phyloP scores from a whole-genome alignment of 2,797 vertebrate genomes.

The Galago senegalensis region DNA sequence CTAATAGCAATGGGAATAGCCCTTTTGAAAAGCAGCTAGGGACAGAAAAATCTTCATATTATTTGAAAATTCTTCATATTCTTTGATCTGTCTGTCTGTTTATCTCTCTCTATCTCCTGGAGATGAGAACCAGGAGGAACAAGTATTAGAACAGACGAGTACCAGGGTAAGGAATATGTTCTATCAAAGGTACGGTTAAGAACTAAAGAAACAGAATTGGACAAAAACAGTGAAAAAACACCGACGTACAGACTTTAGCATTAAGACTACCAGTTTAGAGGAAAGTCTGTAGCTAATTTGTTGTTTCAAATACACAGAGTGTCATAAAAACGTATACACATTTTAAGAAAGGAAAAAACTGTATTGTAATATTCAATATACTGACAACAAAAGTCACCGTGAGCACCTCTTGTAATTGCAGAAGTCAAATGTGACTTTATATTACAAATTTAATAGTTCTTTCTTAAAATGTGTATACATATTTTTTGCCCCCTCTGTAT shows the following conservation, averaged over 20 bases:
- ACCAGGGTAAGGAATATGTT: not conserved
- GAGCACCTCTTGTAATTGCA: too few species aligned
- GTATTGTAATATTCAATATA: too few species aligned
- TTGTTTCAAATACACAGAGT: not conserved
- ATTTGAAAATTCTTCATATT: too few species aligned
- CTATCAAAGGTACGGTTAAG: conserved; percentile 11
- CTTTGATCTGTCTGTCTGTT: too few species aligned
- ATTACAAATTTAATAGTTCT: too few species aligned
- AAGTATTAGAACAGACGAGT: not conserved
- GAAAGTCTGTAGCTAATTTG: not conserved
- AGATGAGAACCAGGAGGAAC: conserved; percentile 31
- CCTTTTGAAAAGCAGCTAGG: conserved; percentile 33
- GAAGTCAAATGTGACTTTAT: too few species aligned
- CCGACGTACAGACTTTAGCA: not conserved
- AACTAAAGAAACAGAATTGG: conserved; percentile 19
- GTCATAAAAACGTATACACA: too few species aligned
- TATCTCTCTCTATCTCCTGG: too few species aligned
- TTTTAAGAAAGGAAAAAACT: too few species aligned
- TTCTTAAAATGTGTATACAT: too few species aligned
- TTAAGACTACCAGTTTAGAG: not conserved
- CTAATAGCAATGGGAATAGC: conserved; percentile 1
- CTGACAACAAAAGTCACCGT: too few species aligned
- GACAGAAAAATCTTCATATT: not conserved
- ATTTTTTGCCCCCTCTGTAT: too few species aligned
- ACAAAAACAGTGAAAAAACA: not conserved